Evolutionary conservation across 1,140 invertebrate species (phyloP).

Genomic region (Papilio dardanus): DNA sequence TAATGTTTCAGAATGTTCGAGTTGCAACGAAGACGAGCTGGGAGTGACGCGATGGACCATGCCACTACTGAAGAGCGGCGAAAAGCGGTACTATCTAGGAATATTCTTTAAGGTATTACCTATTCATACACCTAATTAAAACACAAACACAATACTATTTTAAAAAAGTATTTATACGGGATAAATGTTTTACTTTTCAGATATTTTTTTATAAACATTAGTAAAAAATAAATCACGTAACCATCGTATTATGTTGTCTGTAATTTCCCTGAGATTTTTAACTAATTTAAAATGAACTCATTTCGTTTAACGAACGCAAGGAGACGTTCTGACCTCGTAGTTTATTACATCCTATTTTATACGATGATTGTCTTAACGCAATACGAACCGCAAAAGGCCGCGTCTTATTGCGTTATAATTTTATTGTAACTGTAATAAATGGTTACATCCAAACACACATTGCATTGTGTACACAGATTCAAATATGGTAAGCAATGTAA

Average conservation of each 20-base stretch:
- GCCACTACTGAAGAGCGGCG: conserved; percentile 92
- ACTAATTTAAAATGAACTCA: conserved; percentile 19
- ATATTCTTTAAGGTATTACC: conserved; percentile 96
- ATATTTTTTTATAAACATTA: too few relatives aligned
- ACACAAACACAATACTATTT: background rate
- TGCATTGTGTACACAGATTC: background rate
- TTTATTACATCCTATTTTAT: conserved; percentile 41
- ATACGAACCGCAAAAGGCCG: conserved; percentile 29
- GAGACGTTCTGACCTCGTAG: conserved; percentile 40
- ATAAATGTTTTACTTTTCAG: too few relatives aligned
- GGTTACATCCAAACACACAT: conserved; percentile 3
- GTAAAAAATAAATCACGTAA: too few relatives aligned
- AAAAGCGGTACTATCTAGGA: conserved; percentile 94
- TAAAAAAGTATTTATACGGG: too few relatives aligned
- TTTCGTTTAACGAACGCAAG: conserved; percentile 17
- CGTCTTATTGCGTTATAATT: conserved; percentile 29
- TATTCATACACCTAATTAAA: too few relatives aligned
- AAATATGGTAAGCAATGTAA: background rate
- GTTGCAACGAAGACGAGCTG: conserved; percentile 89
- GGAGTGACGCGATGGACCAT: conserved; percentile 91
- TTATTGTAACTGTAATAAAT: conserved; percentile 31
- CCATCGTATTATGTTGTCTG: background rate
- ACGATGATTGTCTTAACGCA: conserved; percentile 30
- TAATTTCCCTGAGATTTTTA: conserved; percentile 44
- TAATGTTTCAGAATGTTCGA: conserved; percentile 87